Base-by-base conservation (phyloP, 2,113 vertebrate species). In the Hippopotamus amphibius region DNA sequence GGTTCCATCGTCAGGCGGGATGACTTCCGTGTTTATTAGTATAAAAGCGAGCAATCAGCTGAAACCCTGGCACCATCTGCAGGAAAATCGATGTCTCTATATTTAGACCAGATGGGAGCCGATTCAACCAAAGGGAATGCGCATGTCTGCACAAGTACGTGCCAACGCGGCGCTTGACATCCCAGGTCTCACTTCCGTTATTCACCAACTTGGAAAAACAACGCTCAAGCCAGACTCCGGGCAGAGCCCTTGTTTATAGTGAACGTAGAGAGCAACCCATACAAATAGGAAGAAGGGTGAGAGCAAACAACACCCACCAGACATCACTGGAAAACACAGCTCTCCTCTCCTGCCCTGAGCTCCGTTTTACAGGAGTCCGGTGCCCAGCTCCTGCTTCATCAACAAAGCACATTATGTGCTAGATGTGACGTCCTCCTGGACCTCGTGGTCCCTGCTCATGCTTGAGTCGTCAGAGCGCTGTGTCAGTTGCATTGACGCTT, bases 61-160 rank as follows among this genome's bases (percentile, higher is more conserved):
- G 96, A 97, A 95, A 79, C 57, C 92, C 63, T 37, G 28, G 88
- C 93, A 81, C 98, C 98, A 98, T 97, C 98, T 99, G 98, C 80
- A 98, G 95, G 76, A 80, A 88, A 96, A 83, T 84, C 89, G 17
- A 55, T 66, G 41, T 91, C 86, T 97, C 94, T 93, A 71, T 86
- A 94, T 93, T 55, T 93, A 55, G 93, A n/a, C 65, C 98, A 97
- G 95, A 88, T 86, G 93, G 96, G 80, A 96, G 76, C 90, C 41
- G 46, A 19, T 89, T 76, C 96, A 41, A 50, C 55, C 92, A 76
- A 65, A 55, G 21, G 17, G 6, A 53, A 16, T 12, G 85, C 81
- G 80, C n/a, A 48, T 24, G 33, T 61, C 92, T 53, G 3, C 30
- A 57, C 24, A 37, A 82, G 30, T 37, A 33, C 0, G 3, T 71